phyloP scores from a whole-genome alignment of 2,888 invertebrate species.

The Tromatobia lineatoria region DNA sequence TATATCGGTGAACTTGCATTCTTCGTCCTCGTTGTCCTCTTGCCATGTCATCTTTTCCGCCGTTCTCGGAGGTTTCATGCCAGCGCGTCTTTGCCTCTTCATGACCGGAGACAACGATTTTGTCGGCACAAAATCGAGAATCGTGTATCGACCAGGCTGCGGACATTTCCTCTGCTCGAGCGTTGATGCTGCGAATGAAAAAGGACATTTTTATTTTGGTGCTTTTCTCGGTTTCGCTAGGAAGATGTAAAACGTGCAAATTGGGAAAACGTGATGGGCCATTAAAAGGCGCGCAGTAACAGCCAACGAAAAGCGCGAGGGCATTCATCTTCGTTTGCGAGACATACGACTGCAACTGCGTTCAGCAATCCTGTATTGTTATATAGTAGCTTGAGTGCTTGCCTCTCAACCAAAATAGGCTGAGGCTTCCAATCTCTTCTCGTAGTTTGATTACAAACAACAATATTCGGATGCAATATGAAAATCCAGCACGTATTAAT shows the following conservation, averaged over 20 bases:
- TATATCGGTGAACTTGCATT: slow-evolving; percentile 80
- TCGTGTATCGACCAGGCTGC: slow-evolving; percentile 89
- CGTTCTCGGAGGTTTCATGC: slow-evolving; percentile 53
- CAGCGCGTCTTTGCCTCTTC: slow-evolving; percentile 67
- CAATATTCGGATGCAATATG: no score
- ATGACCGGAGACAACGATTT: slow-evolving; percentile 63
- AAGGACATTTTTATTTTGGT: slow-evolving; percentile 4
- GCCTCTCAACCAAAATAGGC: background rate
- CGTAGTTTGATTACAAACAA: no score
- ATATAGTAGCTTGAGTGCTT: background rate
- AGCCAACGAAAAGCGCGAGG: slow-evolving; percentile 15
- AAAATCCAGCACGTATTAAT: no score
- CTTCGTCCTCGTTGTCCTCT: slow-evolving; percentile 77
- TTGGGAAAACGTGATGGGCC: slow-evolving; percentile 28
- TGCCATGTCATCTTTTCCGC: slow-evolving; percentile 71
- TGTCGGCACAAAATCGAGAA: slow-evolving; percentile 86
- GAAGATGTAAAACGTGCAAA: background rate
- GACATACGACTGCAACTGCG: slow-evolving; percentile 65
- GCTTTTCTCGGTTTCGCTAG: background rate
- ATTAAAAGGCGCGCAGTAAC: slow-evolving; percentile 39
- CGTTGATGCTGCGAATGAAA: slow-evolving; percentile 87
- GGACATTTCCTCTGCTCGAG: slow-evolving; percentile 90
- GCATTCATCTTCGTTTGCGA: slow-evolving; percentile 69
- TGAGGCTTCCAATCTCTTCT: background rate
- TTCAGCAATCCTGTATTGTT: background rate